phyloP scores from a whole-genome alignment of 2,797 vertebrate species.

The Muscicapa striata region DNA sequence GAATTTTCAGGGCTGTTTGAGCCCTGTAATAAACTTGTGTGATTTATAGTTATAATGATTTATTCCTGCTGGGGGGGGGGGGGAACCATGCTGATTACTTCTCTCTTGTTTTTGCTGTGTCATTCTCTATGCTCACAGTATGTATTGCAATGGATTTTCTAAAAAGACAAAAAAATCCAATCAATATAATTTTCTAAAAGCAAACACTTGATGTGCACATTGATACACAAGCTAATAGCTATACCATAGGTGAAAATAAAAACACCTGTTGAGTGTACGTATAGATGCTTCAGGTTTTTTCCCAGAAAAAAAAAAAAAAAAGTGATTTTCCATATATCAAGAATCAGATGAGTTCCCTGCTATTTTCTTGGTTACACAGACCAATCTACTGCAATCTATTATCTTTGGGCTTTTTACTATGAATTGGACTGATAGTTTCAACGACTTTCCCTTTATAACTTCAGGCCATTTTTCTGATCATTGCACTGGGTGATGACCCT shows the following conservation, averaged over 20 bases:
- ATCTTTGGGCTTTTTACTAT: background rate
- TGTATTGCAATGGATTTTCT: background rate
- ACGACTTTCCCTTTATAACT: background rate
- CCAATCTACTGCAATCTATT: background rate
- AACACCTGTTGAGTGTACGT: background rate
- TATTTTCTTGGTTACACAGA: background rate
- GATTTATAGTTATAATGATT: constrained; percentile 48
- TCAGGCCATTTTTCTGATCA: background rate
- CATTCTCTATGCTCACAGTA: background rate
- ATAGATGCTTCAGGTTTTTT: background rate
- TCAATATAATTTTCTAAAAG: background rate
- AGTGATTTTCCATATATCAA: background rate
- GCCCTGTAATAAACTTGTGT: constrained; percentile 47
- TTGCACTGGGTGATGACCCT: background rate
- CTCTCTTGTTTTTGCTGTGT: constrained; percentile 45
- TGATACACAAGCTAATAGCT: background rate
- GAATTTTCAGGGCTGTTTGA: constrained; percentile 39
- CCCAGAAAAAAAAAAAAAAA: background rate
- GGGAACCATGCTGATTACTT: constrained; percentile 1
- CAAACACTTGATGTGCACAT: background rate
- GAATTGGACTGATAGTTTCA: background rate
- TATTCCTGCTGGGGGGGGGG: constrained; percentile 10
- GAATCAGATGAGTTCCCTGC: background rate
- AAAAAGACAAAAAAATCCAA: background rate
- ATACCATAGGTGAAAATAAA: background rate